Base-by-base conservation (phyloP, 2,888 invertebrate genomes). In the Dynastes grantii region DNA sequence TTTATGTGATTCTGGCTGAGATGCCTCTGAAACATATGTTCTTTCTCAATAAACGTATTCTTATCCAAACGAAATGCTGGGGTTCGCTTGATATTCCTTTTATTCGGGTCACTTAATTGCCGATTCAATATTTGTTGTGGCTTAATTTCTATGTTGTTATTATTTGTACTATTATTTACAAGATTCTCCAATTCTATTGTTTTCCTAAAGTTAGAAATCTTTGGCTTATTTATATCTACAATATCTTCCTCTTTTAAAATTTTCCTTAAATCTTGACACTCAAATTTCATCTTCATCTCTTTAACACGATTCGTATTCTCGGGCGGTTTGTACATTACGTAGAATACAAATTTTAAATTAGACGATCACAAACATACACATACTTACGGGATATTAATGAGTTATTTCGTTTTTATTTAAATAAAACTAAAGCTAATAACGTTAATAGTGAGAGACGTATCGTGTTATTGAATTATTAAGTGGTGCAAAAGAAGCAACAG, bases 261-360 rank as follows among this genome's bases (percentile, higher is more conserved):
- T 5, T 67, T 67, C n/a, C 9, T 45, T 53, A 53, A 53, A 16
- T 80, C 85, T 79, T 85, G 85, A 81, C 85, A 87, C 84, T 93
- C 93, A 85, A 93, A 93, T 88, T 91, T 92, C 87, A 90, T 92
- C 86, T 92, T 92, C 81, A 93, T 93, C 71, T 91, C 91, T 89
- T 92, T 92, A 64, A 93, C 93, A 89, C 92, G 84, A 80, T 89
- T 89, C 49, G 84, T 82, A 81, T 88, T 88, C 81, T 87, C 87
- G 67, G 88, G 88, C 73, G 88, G 88, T 84, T 84, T 87, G 82
- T 89, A 89, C 89, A 89, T 89, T 78, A 80, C 82, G 75, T 79
- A 37, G 32, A 37, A 37, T 37, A 45, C 11, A 8, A 45, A 45
- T 13, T 58, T 75, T 27, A 29, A 53, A 53, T 76, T 64, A 8